Conservation (phyloP, 2,113 vertebrate species). For the Lampris megalopsis region DNA sequence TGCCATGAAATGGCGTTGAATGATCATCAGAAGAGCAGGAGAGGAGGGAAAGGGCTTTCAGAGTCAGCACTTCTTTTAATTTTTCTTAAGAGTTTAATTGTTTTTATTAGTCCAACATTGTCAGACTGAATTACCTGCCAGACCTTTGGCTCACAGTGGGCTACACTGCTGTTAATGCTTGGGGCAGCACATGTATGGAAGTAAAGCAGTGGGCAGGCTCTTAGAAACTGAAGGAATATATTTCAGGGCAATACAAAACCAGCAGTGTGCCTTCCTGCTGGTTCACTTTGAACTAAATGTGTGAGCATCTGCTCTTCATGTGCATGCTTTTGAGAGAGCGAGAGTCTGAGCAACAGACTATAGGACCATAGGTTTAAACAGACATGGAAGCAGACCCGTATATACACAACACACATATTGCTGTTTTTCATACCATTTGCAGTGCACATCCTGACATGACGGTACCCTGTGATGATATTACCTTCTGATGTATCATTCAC, state of each 20-base stretch:
- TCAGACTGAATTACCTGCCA: slow-evolving; percentile 46
- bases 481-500: neutral
- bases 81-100: slow-evolving; percentile 22
- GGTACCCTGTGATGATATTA: neutral
- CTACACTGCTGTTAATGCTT: slow-evolving; percentile 28
- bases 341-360: no score
- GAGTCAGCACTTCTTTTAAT: neutral
- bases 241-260: slow-evolving; percentile 45
- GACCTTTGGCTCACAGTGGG: slow-evolving; percentile 37
- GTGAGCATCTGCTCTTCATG: slow-evolving; percentile 1
- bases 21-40: neutral
- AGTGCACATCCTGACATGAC: neutral
- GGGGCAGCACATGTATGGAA: slow-evolving; percentile 37
- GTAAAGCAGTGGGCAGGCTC: slow-evolving; percentile 53
- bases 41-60: neutral
- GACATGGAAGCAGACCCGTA: neutral
- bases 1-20: no score
- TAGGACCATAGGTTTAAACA: neutral
- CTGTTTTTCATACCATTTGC: neutral
- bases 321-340: neutral
- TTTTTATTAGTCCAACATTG: slow-evolving; percentile 47
- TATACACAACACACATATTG: neutral
- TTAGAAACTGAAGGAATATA: slow-evolving; percentile 49
- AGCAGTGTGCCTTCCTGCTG: slow-evolving; percentile 38
- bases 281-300: slow-evolving; percentile 30